These are phyloP conservation scores for Sinocyclocheilus maitianheensis DNA, from an alignment of 2,113 vertebrate genomes.

Conservation along the genomic window DNA sequence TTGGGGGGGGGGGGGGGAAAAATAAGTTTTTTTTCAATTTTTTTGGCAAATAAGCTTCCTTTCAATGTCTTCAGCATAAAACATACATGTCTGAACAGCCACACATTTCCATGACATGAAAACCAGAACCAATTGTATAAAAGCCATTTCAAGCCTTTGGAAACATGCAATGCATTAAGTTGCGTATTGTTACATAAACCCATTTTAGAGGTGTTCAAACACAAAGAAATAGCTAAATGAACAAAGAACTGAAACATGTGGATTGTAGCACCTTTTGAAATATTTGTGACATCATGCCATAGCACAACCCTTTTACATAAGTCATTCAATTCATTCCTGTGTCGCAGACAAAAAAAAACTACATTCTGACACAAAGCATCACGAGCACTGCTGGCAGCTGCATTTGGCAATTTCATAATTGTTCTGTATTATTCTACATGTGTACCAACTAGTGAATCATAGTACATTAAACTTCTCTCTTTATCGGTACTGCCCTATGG, in stretches of 20 bases:
- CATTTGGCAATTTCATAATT: constrained; percentile 45
- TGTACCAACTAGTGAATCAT: constrained; percentile 27
- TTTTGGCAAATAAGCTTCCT: neutral
- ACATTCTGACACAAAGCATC: constrained; percentile 33
- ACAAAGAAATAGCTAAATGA: constrained; percentile 9
- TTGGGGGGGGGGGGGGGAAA: neutral
- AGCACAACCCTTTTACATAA: neutral
- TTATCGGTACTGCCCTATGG: neutral
- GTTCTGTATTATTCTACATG: constrained; percentile 2
- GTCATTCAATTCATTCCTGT: neutral
- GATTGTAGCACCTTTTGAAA: constrained; percentile 53
- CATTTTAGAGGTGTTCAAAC: neutral
- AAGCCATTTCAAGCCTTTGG: constrained; percentile 5
- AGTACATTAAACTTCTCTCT: constrained; percentile 18
- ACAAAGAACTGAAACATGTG: neutral
- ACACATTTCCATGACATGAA: neutral
- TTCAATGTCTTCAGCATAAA: neutral
- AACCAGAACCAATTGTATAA: neutral
- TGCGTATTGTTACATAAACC: constrained; percentile 3
- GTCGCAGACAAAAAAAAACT: neutral
- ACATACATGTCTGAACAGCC: neutral
- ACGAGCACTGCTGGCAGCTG: constrained; percentile 27
- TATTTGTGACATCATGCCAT: constrained; percentile 1
- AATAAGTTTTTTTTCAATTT: too few species aligned
- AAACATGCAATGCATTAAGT: constrained; percentile 2